Percentiles rank a stretch among this genome's conserved stretches.
phyloP scores from a whole-genome alignment of 2,888 invertebrate species.

The Byasa hedistus region DNA sequence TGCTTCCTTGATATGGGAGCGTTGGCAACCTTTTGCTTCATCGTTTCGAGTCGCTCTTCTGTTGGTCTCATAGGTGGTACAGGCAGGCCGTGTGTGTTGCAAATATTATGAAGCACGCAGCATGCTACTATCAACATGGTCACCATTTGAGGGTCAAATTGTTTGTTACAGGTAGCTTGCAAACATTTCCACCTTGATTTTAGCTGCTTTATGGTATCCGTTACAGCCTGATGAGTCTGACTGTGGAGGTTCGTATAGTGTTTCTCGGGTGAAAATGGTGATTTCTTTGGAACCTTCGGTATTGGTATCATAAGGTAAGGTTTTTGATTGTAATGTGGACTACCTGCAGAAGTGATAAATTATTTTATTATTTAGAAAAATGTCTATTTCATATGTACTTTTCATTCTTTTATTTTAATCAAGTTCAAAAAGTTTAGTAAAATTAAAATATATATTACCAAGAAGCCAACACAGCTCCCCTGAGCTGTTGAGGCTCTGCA shows the following conservation, averaged over 20 bases:
- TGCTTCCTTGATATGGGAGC: constrained; percentile 60
- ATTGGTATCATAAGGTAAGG: constrained; percentile 68
- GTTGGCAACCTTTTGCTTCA: constrained; percentile 73
- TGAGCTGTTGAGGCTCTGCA: constrained; percentile 61
- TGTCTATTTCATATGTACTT: too few species aligned
- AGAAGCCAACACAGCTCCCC: constrained; percentile 67
- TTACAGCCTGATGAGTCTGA: constrained; percentile 50
- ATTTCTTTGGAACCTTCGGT: constrained; percentile 68
- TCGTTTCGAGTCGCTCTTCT: constrained; percentile 63
- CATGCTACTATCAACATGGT: constrained; percentile 64
- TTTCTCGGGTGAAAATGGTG: constrained; percentile 67
- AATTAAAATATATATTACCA: constrained; percentile 41
- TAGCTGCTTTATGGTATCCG: constrained; percentile 66
- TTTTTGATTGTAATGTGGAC: constrained; percentile 63
- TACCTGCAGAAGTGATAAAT: constrained; percentile 44
- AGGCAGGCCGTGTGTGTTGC: constrained; percentile 52
- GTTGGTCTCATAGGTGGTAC: constrained; percentile 59
- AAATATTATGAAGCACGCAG: constrained; percentile 65
- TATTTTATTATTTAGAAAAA: too few species aligned
- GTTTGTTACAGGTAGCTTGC: constrained; percentile 67
- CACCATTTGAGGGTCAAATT: constrained; percentile 62
- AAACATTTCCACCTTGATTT: constrained; percentile 71
- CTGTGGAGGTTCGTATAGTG: constrained; percentile 62
- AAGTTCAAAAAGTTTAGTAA: too few species aligned
- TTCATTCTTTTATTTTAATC: too few species aligned